Percentiles rank a stretch among this genome's conserved stretches.
Conservation (phyloP, 2,797 vertebrate genomes). For the Glyptemys insculpta region DNA sequence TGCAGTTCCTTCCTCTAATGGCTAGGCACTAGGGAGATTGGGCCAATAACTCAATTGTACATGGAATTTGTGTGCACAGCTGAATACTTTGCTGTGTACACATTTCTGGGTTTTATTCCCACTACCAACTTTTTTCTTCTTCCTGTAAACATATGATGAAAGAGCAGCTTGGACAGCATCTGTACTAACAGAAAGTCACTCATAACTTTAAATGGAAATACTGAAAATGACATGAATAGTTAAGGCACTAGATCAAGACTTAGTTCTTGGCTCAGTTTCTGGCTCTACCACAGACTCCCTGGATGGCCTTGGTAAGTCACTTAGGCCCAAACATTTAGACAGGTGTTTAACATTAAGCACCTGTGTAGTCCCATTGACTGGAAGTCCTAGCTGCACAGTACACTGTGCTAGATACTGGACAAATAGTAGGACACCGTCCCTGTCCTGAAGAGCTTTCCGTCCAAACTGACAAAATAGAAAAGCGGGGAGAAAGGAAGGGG, state of each 20-base stretch:
- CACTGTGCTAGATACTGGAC: no score
- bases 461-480: background rate
- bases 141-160: background rate
- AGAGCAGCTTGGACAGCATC: background rate
- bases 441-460: background rate
- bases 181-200: background rate
- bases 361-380: background rate
- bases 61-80: background rate
- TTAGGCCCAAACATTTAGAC: background rate
- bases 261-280: background rate
- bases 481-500: background rate
- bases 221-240: background rate
- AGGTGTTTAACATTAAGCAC: background rate
- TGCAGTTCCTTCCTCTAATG: background rate
- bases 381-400: background rate
- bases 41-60: background rate
- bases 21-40: background rate
- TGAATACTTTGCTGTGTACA: background rate
- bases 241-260: background rate
- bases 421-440: background rate
- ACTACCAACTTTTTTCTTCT: background rate
- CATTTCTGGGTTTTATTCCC: background rate
- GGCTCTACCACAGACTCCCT: background rate
- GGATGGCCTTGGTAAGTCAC: background rate
- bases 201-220: background rate